These are phyloP conservation scores for Aethina tumida DNA, from an alignment of 1,140 invertebrate genomes.

Conservation along the genomic window DNA sequence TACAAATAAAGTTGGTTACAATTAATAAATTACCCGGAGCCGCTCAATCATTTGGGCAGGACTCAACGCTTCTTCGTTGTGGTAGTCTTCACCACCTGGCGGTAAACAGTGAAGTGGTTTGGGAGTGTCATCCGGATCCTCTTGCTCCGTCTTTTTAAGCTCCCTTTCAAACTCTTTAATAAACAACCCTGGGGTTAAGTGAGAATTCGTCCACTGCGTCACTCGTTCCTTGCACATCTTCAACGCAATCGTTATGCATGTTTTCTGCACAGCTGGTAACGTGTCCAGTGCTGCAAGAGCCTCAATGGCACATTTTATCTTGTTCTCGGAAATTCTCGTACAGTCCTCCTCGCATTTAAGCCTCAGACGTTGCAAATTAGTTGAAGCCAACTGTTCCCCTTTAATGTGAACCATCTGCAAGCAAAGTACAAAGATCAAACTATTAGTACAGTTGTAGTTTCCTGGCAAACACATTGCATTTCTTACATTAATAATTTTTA, in stretches of 20 bases:
- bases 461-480: no score
- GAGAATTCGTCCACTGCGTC: conserved; percentile 27
- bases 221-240: conserved; percentile 27
- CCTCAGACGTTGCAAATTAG: conserved; percentile 13
- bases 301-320: conserved; percentile 15
- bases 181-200: conserved; percentile 22
- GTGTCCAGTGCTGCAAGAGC: conserved; percentile 21
- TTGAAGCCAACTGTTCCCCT: conserved; percentile 10
- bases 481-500: no score
- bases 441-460: no score
- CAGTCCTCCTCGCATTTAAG: conserved; percentile 12
- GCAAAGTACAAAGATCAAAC: no score
- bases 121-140: conserved; percentile 7
- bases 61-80: conserved; percentile 20
- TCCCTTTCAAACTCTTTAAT: conserved; percentile 19
- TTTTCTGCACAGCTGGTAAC: conserved; percentile 18
- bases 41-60: conserved; percentile 20
- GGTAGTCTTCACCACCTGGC: conserved; percentile 16
- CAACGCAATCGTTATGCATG: conserved; percentile 22
- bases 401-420: no score
- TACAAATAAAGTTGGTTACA: conserved; percentile 5
- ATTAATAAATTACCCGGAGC: conserved; percentile 17
- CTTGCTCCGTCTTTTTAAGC: conserved; percentile 11
- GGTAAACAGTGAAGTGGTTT: conserved; percentile 22
- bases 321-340: conserved; percentile 10